Base-by-base conservation (phyloP, 2,888 invertebrate species). In the Allacma fusca region DNA sequence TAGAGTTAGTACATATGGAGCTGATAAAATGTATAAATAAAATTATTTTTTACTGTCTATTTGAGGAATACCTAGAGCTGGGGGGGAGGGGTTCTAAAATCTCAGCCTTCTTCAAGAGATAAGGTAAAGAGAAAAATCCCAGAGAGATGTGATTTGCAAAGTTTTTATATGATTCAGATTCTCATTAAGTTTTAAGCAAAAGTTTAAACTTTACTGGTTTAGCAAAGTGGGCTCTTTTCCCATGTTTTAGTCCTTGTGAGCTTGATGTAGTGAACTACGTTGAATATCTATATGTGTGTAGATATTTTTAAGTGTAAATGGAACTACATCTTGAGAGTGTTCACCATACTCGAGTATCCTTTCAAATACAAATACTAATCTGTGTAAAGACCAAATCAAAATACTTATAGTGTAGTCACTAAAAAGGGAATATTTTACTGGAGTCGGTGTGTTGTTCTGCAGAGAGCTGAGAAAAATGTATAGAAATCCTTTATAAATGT, bases 341-440 rank as follows among this genome's bases (percentile, higher is more conserved):
- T 2, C 50, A 50, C n/a, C 16, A 12, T 5, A 50, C 5, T 5
- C n/a, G 2, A 50, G 2, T 1, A 2, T 16, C 16, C 19, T 50
- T 16, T 50, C 19, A n/a, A 12, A 50, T n/a, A 34, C 9, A 34
- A 50, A 50, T n/a, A 50, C 9, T 50, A 50, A 50, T 12, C 9
- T 50, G 50, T 50, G 50, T 50, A 50, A 50, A 50, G 50, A 50
- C 9, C 50, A 50, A 50, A 50, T 50, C 16, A 50, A 50, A 50
- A 50, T 50, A 50, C 50, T 50, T 50, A 50, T 50, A 50, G n/a
- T 16, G 50, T 50, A 19, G 50, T 13, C 50, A 50, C 50, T 50
- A 50, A 50, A 50, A 50, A 50, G 50, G 50, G 50, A 16, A 50
- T 50, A 50, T 50, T 50, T 50, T 50, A 50, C 50, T 50, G 50